Conservation (phyloP, 1,140 invertebrate genomes). For the Helicoverpa zea region DNA sequence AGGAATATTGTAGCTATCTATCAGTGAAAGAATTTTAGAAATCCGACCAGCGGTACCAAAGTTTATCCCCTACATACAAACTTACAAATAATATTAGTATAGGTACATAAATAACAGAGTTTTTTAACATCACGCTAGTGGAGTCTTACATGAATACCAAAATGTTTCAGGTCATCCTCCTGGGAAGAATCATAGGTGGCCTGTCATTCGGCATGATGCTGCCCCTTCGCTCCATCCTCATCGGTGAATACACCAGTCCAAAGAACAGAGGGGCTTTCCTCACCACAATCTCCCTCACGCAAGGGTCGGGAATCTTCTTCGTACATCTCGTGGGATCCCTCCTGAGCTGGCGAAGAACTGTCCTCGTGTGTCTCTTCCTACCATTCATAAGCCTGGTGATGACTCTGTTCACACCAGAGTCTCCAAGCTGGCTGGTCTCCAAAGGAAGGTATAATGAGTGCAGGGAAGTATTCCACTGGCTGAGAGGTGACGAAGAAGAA, state of each 20-base stretch:
- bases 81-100: no score
- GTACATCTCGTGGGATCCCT: constrained; percentile 87
- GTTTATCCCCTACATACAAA: no score
- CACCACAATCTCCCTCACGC: constrained; percentile 73
- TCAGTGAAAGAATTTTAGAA: no score
- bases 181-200: constrained; percentile 58
- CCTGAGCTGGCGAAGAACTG: constrained; percentile 86
- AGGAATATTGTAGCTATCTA: no score
- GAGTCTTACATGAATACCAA: no score
- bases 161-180: constrained; percentile 47
- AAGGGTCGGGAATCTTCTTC: constrained; percentile 81
- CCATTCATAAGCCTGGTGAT: constrained; percentile 82
- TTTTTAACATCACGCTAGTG: no score
- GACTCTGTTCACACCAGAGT: constrained; percentile 88
- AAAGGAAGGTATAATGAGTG: constrained; percentile 83
- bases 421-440: constrained; percentile 89
- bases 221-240: constrained; percentile 55
- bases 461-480: constrained; percentile 80
- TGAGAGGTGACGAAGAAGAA: constrained; percentile 79
- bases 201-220: constrained; percentile 56
- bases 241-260: constrained; percentile 72
- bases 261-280: constrained; percentile 83
- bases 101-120: no score
- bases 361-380: constrained; percentile 81
- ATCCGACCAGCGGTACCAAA: no score